A percentile compares a stretch with the other conserved stretches of the same genome.
phyloP scores from a whole-genome alignment of 2,888 invertebrate genomes.

The Lepidochrysops patricia region DNA sequence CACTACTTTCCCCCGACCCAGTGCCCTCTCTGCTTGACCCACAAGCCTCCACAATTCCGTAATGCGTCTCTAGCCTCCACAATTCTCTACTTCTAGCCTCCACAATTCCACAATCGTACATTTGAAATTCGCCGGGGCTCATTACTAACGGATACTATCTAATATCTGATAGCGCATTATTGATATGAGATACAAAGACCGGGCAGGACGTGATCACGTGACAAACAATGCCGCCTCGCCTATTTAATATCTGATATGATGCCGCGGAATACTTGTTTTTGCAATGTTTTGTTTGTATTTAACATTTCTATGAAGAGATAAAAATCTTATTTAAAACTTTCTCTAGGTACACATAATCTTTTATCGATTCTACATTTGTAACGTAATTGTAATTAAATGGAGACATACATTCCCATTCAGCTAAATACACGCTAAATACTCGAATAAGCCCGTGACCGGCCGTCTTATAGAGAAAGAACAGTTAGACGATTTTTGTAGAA shows the following conservation, averaged over 20 bases:
- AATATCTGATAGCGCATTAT: constrained; percentile 35
- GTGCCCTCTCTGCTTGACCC: constrained; percentile 67
- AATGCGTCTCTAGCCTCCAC: constrained; percentile 42
- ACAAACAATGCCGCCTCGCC: neutral
- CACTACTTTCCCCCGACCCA: constrained; percentile 72
- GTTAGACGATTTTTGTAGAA: constrained; percentile 55
- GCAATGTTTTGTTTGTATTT: no score
- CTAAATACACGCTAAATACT: neutral
- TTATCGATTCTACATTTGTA: neutral
- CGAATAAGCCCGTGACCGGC: constrained; percentile 20
- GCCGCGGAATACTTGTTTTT: neutral
- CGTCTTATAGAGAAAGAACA: constrained; percentile 33
- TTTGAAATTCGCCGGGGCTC: constrained; percentile 53
- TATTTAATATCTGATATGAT: neutral
- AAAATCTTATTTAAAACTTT: neutral
- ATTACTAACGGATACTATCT: constrained; percentile 49
- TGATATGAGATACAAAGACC: constrained; percentile 19
- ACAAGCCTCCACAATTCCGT: constrained; percentile 60
- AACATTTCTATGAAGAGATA: neutral
- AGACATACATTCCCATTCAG: neutral
- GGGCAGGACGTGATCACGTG: constrained; percentile 6
- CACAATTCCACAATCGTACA: constrained; percentile 29
- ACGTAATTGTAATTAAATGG: neutral
- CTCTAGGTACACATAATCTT: no score
- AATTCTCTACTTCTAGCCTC: constrained; percentile 55